phyloP scores from a whole-genome alignment of 2,888 invertebrate genomes.

The Ernsta delagoae region DNA sequence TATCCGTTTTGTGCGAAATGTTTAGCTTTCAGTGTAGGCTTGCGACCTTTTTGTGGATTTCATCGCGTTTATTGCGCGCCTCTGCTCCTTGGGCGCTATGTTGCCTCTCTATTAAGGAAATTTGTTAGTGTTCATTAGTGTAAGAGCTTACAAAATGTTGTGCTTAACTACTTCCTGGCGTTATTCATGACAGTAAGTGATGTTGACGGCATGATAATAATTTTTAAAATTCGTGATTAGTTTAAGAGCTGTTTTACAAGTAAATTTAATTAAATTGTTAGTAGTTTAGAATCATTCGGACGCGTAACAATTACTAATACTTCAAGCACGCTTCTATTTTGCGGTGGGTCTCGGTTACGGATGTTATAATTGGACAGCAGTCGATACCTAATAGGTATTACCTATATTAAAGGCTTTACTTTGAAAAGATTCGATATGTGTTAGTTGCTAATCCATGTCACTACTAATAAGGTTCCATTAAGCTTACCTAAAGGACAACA shows the following conservation, averaged over 20 bases:
- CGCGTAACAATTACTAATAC: not conserved
- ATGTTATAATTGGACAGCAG: slow-evolving; percentile 7
- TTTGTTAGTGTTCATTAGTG: slow-evolving; percentile 35
- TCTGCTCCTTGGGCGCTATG: slow-evolving; percentile 13
- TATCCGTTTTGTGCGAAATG: slow-evolving; percentile 63
- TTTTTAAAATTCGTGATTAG: not conserved
- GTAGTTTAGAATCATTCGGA: not conserved
- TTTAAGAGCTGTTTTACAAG: not conserved
- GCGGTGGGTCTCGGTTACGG: not conserved
- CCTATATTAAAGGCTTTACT: not conserved
- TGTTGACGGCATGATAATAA: not conserved
- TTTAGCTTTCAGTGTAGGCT: slow-evolving; percentile 40
- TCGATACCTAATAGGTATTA: too few relatives aligned
- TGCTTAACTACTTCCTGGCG: slow-evolving; percentile 11
- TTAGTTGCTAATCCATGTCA: not conserved
- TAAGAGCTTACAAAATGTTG: slow-evolving; percentile 16
- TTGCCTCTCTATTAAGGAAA: slow-evolving; percentile 35
- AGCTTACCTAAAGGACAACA: too few relatives aligned
- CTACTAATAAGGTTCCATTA: not conserved
- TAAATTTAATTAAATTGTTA: not conserved
- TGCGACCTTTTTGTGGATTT: slow-evolving; percentile 39
- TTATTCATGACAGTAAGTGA: not conserved
- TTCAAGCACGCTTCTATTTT: not conserved
- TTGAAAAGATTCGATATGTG: slow-evolving; percentile 6
- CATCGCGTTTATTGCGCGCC: slow-evolving; percentile 38